Percentiles rank a stretch among this genome's conserved stretches.
Evolutionary conservation across 2,888 invertebrate genomes (phyloP).

Genomic region (Coenonympha glycerion): DNA sequence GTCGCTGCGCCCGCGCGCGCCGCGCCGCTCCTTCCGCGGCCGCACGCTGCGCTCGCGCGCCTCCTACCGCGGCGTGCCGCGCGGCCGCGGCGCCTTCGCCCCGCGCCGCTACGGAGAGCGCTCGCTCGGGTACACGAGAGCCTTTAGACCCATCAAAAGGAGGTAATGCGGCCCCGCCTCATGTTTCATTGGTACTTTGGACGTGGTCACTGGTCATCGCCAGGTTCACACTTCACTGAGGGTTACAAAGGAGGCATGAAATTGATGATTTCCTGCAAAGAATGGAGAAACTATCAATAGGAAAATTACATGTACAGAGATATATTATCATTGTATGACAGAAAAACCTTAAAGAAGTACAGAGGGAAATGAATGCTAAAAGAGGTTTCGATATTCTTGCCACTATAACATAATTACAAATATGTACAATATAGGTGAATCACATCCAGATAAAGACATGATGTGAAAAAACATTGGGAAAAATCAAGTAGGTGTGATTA

Average conservation of each 20-base stretch:
- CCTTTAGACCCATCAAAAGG: conserved; percentile 68
- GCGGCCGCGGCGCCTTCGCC: conserved; percentile 68
- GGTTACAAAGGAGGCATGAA: neutral
- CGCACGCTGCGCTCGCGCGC: conserved; percentile 74
- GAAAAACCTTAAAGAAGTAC: neutral
- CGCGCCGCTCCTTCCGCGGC: conserved; percentile 73
- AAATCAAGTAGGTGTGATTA: no score
- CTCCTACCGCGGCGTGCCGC: conserved; percentile 72
- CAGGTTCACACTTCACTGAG: neutral
- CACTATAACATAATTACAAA: no score
- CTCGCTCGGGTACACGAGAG: conserved; percentile 61
- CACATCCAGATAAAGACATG: no score
- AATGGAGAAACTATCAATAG: neutral
- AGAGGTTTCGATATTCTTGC: no score
- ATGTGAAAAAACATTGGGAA: no score
- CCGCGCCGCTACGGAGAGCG: conserved; percentile 60
- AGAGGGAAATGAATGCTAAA: neutral
- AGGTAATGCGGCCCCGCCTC: conserved; percentile 61
- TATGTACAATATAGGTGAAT: no score
- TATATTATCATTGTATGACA: neutral
- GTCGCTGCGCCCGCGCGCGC: conserved; percentile 63
- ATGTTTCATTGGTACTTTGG: conserved; percentile 37
- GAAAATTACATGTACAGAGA: neutral
- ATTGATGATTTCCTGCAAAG: neutral
- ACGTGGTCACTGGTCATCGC: conserved; percentile 5